Percentiles rank a stretch among this genome's conserved stretches.
phyloP scores from a whole-genome alignment of 2,797 vertebrate genomes.

The Podargus strigoides region DNA sequence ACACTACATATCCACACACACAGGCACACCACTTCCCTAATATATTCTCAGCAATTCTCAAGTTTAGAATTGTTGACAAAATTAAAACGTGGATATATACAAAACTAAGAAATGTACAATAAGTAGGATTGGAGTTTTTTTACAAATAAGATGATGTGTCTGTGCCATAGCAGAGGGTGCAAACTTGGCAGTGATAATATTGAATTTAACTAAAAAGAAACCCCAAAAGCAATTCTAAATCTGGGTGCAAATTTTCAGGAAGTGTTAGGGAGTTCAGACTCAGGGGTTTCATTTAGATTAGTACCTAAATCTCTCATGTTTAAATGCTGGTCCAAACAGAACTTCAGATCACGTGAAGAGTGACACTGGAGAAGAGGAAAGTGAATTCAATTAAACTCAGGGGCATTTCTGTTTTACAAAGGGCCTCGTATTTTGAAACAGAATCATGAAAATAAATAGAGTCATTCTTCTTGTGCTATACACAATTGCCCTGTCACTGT shows the following conservation, averaged over 20 bases:
- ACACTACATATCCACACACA: background rate
- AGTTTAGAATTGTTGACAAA: background rate
- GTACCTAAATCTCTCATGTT: background rate
- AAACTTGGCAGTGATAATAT: background rate
- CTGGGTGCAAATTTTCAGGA: background rate
- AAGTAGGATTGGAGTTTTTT: background rate
- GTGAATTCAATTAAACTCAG: background rate
- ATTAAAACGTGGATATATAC: background rate
- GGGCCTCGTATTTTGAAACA: background rate
- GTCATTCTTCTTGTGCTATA: background rate
- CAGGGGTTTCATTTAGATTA: background rate
- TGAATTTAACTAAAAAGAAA: background rate
- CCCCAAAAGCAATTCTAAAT: background rate
- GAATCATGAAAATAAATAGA: background rate
- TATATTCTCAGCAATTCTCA: background rate
- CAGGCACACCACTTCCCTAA: rapidly evolving
- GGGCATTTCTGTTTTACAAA: background rate
- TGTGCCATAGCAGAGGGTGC: background rate
- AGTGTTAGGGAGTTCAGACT: background rate
- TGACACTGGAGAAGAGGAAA: background rate
- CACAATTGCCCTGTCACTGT: background rate
- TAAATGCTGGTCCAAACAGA: background rate
- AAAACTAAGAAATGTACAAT: background rate
- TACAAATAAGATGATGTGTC: background rate
- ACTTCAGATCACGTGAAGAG: background rate